Percentiles rank a stretch among this genome's conserved stretches.
These are phyloP conservation scores for Neotoxoptera formosana DNA, from an alignment of 1,140 invertebrate species.

Conservation along the genomic window DNA sequence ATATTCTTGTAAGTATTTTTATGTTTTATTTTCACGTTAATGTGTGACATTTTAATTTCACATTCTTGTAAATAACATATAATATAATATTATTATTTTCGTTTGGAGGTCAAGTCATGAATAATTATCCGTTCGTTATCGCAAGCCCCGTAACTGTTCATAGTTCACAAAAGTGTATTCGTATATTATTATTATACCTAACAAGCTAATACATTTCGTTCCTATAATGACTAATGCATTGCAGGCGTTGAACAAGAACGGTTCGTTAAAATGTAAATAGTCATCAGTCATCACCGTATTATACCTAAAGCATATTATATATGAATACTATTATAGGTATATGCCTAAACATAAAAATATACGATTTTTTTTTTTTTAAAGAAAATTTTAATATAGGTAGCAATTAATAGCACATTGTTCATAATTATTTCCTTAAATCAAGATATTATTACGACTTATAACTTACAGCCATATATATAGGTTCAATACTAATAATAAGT, in stretches of 20 bases:
- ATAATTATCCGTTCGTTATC: slow-evolving; percentile 44
- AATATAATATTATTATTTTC: slow-evolving; percentile 12
- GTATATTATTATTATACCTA: not conserved
- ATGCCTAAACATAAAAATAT: not conserved
- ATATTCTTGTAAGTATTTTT: not conserved
- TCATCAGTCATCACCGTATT: not conserved
- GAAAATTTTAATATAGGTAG: not conserved
- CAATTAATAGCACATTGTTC: not conserved
- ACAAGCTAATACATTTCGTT: not conserved
- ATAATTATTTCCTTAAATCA: not conserved
- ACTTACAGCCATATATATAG: not conserved
- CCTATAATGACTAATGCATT: slow-evolving; percentile 12
- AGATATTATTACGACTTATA: not conserved
- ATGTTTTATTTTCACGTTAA: not conserved
- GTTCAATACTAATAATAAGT: not conserved
- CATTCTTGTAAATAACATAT: not conserved
- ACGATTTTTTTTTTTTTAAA: not conserved
- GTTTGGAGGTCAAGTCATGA: slow-evolving; percentile 33
- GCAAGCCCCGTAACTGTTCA: slow-evolving; percentile 23
- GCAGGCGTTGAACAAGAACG: slow-evolving; percentile 11
- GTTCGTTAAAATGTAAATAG: slow-evolving; percentile 20
- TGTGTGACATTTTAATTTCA: slow-evolving; percentile 3
- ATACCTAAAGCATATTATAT: not conserved
- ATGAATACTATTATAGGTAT: not conserved
- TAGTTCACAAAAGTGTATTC: slow-evolving; percentile 19